Evolutionary conservation across 1,140 invertebrate genomes (phyloP).

Genomic region (Choristoneura fumiferana): DNA sequence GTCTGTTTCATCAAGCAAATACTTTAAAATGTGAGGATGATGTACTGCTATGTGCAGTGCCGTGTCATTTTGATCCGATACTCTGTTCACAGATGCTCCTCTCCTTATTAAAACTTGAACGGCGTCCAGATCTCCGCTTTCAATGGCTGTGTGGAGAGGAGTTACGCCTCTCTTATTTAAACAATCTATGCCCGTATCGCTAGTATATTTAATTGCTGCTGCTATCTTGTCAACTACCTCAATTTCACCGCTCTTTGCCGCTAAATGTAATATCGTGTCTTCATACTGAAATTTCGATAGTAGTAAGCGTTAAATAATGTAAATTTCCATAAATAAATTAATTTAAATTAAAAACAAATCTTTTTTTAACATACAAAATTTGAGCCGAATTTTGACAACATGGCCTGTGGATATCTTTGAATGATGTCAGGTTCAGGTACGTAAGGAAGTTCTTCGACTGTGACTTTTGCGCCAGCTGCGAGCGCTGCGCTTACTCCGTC

Average conservation of each 20-base stretch:
- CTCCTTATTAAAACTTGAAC: neutral
- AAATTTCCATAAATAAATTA: neutral
- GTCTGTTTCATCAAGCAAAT: slow-evolving; percentile 6
- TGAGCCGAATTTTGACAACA: neutral
- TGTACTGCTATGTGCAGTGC: slow-evolving; percentile 8
- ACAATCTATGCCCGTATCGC: neutral
- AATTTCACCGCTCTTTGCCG: neutral
- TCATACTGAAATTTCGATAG: neutral
- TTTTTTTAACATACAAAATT: neutral
- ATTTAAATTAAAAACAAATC: neutral
- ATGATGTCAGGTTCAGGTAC: neutral
- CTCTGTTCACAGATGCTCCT: neutral
- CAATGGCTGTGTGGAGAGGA: slow-evolving; percentile 1
- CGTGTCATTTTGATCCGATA: neutral
- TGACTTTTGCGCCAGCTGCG: neutral
- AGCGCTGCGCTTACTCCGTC: neutral
- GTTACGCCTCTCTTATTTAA: neutral
- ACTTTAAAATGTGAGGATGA: slow-evolving; percentile 1
- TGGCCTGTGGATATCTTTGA: neutral
- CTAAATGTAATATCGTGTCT: neutral
- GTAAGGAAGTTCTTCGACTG: neutral
- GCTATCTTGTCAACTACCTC: neutral
- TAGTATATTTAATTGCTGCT: neutral
- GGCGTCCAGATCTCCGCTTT: neutral
- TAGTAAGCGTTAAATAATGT: neutral